Base-by-base conservation (phyloP, 1,140 invertebrate genomes). In the Archivesica marissinica region DNA sequence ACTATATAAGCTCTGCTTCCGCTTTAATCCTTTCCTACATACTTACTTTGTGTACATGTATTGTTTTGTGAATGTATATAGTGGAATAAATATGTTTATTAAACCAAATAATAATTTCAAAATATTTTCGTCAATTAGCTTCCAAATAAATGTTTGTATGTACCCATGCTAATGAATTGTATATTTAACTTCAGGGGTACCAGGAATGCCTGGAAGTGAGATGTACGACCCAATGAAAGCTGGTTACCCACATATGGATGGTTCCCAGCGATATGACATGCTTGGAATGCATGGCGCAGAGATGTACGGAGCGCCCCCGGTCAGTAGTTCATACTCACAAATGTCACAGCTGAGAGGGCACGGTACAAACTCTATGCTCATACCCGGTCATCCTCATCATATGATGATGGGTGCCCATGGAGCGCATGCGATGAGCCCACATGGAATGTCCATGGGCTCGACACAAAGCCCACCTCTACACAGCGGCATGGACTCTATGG, bases 321-420 rank as follows among this genome's bases (percentile, higher is more conserved):
- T 88, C 17, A 90, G 87, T 64, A 90, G 88, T 59, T 92, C 91
- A 56, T 95, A 95, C 89, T 90, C 93, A 33, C 93, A 94, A 87
- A 94, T 94, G 93, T 93, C 94, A 59, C 94, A 94, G 89, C 91
- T 95, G 56, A 92, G 94, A 61, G 93, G 94, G 30, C 94, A 94
- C n/a, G 94, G 94, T 88, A 94, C 94, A 66, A 94, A 95, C 88
- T 93, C 94, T 70, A 95, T 95, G 94, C 91, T 95, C 44, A 93
- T 95, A 39, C 94, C 94, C 0, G 94, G 94, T 47, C 94, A 95
- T 87, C 94, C 94, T 0, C 94, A 95, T 89, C 93, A 94, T 85
- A 94, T 94, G 92, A 94, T 94, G 94, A 94, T 94, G 94, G 92
- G 90, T 44, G 92, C 90, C 39, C 92, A 93, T 79, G 89, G 89